Base-by-base conservation (phyloP, 1,140 invertebrate genomes). In the Condylostylus longicornis region DNA sequence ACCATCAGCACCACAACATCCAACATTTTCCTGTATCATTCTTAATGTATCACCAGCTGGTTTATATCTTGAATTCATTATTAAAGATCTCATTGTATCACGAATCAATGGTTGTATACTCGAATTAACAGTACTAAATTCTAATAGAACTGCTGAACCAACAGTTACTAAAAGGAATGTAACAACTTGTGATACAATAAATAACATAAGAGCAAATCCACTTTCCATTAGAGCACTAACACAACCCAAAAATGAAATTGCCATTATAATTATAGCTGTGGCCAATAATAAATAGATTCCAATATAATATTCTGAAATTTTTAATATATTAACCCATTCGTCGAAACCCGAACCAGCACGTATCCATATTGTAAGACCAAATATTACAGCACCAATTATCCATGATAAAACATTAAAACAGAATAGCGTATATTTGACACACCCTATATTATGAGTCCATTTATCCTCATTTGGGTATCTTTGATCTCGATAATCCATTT, bases 1-100 rank as follows among this genome's bases (percentile, higher is more conserved):
- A 1, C 82, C 82, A 34, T 77, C 72, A 1, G 82, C 81, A 8
- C 86, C 86, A 42, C 85, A 90, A 52, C 84, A 90, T 18, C 80
- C 82, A 45, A 89, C 84, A 42, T 79, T 77, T 70, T 89, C 83
- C 58, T 90, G 86, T 12, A 90, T 75, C 60, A 82, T 70, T 44
- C 74, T 70, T 1, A 90, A 64, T 22, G 79, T 72, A 50, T 18
- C 69, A 51, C 43, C 72, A 64, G 71, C 49, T 77, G 73, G 17
- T 71, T 76, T 48, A 74, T 77, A 53, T 61, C 69, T 51, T 7
- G 58, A 61, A 5, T 52, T 54, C 35, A 69, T 59, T 17, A 90
- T 85, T 12, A 87, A 68, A 8, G 67, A 53, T n/a, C 68, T 63
- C 62, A 89, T 74, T 12, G 74, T 72, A 14, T 70, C 64, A 35